phyloP scores from a whole-genome alignment of 2,797 vertebrate genomes.

The Enteromius viviparus region DNA sequence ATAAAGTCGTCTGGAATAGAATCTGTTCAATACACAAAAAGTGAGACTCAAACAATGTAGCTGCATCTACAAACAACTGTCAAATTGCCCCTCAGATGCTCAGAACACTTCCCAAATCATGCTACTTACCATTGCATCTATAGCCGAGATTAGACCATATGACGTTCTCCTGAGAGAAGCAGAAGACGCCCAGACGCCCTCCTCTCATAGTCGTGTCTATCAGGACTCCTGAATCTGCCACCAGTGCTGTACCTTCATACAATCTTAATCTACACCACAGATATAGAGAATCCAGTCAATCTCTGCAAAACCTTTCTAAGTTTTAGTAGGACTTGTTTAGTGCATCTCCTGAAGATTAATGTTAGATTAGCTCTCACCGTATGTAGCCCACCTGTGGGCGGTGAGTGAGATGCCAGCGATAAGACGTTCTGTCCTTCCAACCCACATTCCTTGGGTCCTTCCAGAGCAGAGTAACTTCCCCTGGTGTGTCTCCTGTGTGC shows the following conservation, averaged over 20 bases:
- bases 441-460: slow-evolving; percentile 90
- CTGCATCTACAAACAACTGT: not conserved
- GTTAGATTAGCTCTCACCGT: slow-evolving; percentile 71
- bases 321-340: not conserved
- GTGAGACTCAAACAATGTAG: not conserved
- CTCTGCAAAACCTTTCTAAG: not conserved
- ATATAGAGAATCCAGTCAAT: slow-evolving; percentile 72
- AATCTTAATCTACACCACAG: slow-evolving; percentile 76
- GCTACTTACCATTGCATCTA: slow-evolving; percentile 81
- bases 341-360: not conserved
- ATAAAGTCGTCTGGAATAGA: slow-evolving; percentile 82
- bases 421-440: slow-evolving; percentile 92
- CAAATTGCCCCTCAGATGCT: not conserved
- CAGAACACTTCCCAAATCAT: not conserved
- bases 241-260: slow-evolving; percentile 81
- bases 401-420: slow-evolving; percentile 92
- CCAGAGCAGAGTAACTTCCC: slow-evolving; percentile 92
- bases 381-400: slow-evolving; percentile 93
- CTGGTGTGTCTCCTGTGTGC: slow-evolving; percentile 88
- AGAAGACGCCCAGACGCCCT: slow-evolving; percentile 85
- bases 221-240: slow-evolving; percentile 84
- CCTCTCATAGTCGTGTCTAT: slow-evolving; percentile 85
- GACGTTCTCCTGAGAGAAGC: slow-evolving; percentile 88
- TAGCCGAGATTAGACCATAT: slow-evolving; percentile 89
- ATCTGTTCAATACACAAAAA: slow-evolving; percentile 67